Base-by-base conservation (phyloP, 2,888 invertebrate species). In the Baronia brevicornis region DNA sequence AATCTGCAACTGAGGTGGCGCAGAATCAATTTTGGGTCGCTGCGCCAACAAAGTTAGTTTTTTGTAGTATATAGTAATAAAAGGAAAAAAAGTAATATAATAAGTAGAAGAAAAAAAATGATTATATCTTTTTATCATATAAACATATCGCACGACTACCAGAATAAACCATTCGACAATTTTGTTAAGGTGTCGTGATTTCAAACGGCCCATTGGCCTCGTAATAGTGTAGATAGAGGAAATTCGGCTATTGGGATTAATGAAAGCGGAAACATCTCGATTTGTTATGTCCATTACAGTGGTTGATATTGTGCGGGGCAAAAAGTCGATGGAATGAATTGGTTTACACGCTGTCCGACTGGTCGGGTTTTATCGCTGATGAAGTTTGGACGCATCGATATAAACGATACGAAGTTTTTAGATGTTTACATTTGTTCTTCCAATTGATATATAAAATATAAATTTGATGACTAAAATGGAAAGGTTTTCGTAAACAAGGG, bases 111-210 rank as follows among this genome's bases (percentile, higher is more conserved):
- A n/a, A n/a, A n/a, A n/a, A n/a, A n/a, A n/a, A n/a, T n/a, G n/a
- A n/a, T n/a, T n/a, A n/a, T n/a, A n/a, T n/a, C n/a, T n/a, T n/a
- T n/a, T n/a, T n/a, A 14, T n/a, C 5, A 8, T 19, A 22, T 3
- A 21, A 6, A 9, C 10, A 20, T 38, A 32, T 38, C 41, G 38
- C 3, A 36, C 20, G 35, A 31, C 14, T 29, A 24, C 33, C 20
- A 47, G 40, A 51, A 61, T 61, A 62, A 33, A 22, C 32, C 41
- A 42, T 42, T 42, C 36, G 24, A 13, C 40, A 37, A 33, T 51
- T 50, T 57, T 54, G 48, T 44, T 41, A 60, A 71, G 67, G 74
- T 71, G 74, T 68, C 50, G 57, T 58, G 63, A 68, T 64, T 64
- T 56, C 52, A 47, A 57, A 54, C 65, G 72, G 57, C 54, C 66